Percentiles rank a stretch among this genome's conserved stretches.
Evolutionary conservation across 2,113 vertebrate species (phyloP).

Genomic region (Sceloporus undulatus): DNA sequence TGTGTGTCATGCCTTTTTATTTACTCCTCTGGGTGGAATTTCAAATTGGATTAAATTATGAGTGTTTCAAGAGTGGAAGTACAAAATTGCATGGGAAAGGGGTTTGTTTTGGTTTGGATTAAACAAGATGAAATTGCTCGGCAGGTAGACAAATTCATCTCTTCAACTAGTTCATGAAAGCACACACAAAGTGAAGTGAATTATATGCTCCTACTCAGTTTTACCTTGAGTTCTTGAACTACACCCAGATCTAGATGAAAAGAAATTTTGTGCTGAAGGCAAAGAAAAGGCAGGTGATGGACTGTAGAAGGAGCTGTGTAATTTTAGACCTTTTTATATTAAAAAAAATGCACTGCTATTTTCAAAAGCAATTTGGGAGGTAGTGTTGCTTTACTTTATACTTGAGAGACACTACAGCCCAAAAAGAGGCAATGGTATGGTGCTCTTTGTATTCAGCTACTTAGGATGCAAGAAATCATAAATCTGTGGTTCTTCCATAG

Average conservation of each 20-base stretch:
- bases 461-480: not conserved
- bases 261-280: constrained; percentile 45
- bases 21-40: too few relatives aligned
- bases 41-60: constrained; percentile 55
- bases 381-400: not conserved
- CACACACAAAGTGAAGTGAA: constrained; percentile 47
- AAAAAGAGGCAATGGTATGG: not conserved
- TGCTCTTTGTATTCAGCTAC: not conserved
- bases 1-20: too few relatives aligned
- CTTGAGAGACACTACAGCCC: not conserved
- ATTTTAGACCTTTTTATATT: constrained; percentile 25
- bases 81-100: constrained; percentile 46
- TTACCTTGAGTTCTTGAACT: constrained; percentile 47
- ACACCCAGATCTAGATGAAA: constrained; percentile 27
- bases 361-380: constrained; percentile 16
- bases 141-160: constrained; percentile 62
- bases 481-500: not conserved
- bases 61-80: constrained; percentile 52
- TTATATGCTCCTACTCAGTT: constrained; percentile 48
- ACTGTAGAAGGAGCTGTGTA: constrained; percentile 42
- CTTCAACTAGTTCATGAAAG: constrained; percentile 56
- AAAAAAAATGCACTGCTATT: not conserved
- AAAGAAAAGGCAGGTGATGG: not conserved
- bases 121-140: constrained; percentile 48
- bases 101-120: not conserved